A percentile compares a stretch with the other conserved stretches of the same genome.
These are phyloP conservation scores for Ammodytes dubius DNA, from an alignment of 2,113 vertebrate species.

Conservation along the genomic window DNA sequence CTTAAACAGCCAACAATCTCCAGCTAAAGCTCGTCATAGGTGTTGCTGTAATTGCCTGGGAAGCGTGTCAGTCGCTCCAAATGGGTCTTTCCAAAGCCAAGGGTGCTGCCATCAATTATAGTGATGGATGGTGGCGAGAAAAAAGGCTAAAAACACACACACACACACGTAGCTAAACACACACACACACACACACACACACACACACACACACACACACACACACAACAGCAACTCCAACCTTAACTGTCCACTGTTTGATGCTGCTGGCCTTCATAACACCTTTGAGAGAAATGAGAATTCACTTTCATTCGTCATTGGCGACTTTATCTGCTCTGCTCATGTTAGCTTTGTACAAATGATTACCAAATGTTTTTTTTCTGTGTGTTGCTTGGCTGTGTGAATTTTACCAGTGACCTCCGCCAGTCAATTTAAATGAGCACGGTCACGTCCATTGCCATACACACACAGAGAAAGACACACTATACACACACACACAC, in stretches of 20 bases:
- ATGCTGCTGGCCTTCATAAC: neutral
- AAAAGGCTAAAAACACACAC: conserved; percentile 35
- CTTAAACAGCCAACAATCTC: conserved; percentile 37
- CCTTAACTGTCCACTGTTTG: neutral
- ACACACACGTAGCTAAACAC: conserved; percentile 28
- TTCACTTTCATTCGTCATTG: conserved; percentile 49
- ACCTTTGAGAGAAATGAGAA: conserved; percentile 17
- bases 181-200: conserved; percentile 20
- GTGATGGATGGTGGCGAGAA: conserved; percentile 52
- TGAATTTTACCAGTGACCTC: conserved; percentile 49
- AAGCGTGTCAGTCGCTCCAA: conserved; percentile 54
- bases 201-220: conserved; percentile 19
- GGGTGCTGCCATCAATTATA: conserved; percentile 61
- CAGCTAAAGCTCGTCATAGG: conserved; percentile 28
- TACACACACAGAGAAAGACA: neutral
- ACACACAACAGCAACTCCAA: conserved; percentile 6
- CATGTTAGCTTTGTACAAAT: conserved; percentile 36
- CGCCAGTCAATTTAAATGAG: conserved; percentile 23
- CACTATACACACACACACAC: no score
- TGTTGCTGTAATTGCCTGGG: conserved; percentile 35
- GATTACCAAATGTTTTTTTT: neutral
- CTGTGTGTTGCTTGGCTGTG: conserved; percentile 45
- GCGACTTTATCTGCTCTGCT: conserved; percentile 20
- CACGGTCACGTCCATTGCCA: conserved; percentile 34
- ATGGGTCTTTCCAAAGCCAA: conserved; percentile 35